Evolutionary conservation across 2,797 vertebrate species (phyloP).

Genomic region (Lates japonicus): DNA sequence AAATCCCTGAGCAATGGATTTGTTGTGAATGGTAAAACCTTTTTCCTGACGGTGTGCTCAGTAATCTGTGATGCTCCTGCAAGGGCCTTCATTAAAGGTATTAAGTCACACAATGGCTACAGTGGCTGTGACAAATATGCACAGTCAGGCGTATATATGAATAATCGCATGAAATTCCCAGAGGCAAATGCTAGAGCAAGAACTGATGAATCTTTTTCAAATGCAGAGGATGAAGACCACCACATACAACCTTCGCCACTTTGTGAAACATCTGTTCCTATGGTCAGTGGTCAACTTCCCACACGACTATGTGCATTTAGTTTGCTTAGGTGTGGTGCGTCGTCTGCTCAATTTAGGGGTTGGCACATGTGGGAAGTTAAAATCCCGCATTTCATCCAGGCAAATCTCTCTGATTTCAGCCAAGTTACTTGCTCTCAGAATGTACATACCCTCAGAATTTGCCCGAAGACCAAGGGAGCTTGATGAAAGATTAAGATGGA

Average conservation of each 20-base stretch:
- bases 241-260: not conserved
- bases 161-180: too few species aligned
- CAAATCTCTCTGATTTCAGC: not conserved
- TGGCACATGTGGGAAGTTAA: not conserved
- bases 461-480: conserved; percentile 6
- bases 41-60: too few species aligned
- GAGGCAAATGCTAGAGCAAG: too few species aligned
- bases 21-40: too few species aligned
- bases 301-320: conserved; percentile 11
- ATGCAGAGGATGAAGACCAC: conserved; percentile 30
- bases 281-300: conserved; percentile 18
- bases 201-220: too few species aligned
- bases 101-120: too few species aligned
- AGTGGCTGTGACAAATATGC: too few species aligned
- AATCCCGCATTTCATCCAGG: not conserved
- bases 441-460: conserved; percentile 17
- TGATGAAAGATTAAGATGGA: conserved; percentile 15
- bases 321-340: not conserved
- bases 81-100: too few species aligned
- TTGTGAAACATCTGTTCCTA: conserved; percentile 12
- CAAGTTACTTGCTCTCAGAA: not conserved
- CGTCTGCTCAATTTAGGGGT: conserved; percentile 15
- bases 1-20: too few species aligned
- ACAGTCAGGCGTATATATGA: too few species aligned
- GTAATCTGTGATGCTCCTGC: too few species aligned